These are phyloP conservation scores for Amaurobius ferox DNA, from an alignment of 2,888 invertebrate genomes.

Conservation along the genomic window DNA sequence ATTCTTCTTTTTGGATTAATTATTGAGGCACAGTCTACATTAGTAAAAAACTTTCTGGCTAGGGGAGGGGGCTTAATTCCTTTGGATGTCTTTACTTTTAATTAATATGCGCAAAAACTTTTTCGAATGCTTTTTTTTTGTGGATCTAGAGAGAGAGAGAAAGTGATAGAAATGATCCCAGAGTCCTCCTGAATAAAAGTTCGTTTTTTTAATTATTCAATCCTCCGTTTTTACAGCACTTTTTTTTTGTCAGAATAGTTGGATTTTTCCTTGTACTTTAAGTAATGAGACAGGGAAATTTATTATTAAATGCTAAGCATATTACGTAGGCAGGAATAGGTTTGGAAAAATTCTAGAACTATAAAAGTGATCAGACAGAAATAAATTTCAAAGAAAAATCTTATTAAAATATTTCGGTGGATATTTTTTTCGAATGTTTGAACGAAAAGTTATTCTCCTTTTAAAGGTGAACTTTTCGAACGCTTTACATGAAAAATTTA, in stretches of 20 bases:
- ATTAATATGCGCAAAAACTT: constrained; percentile 69
- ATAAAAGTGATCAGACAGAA: constrained; percentile 16
- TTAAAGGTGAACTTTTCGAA: not conserved
- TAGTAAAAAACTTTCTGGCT: constrained; percentile 45
- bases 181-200: constrained; percentile 20
- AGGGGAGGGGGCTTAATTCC: constrained; percentile 43
- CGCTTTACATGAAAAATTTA: constrained; percentile 6
- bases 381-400: constrained; percentile 39
- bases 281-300: constrained; percentile 67
- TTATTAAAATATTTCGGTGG: constrained; percentile 56
- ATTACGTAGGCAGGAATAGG: constrained; percentile 59
- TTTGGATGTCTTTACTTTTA: constrained; percentile 71
- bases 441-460: no score
- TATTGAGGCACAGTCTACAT: constrained; percentile 56
- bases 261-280: constrained; percentile 66
- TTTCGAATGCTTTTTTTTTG: constrained; percentile 67
- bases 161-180: constrained; percentile 45
- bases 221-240: constrained; percentile 20
- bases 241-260: constrained; percentile 30
- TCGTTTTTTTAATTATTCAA: constrained; percentile 65
- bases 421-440: constrained; percentile 23
- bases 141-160: constrained; percentile 33
- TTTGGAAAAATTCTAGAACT: constrained; percentile 28
- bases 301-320: constrained; percentile 67
- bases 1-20: constrained; percentile 54